Conservation (phyloP, 1,140 invertebrate species). For the Camponotus pennsylvanicus region DNA sequence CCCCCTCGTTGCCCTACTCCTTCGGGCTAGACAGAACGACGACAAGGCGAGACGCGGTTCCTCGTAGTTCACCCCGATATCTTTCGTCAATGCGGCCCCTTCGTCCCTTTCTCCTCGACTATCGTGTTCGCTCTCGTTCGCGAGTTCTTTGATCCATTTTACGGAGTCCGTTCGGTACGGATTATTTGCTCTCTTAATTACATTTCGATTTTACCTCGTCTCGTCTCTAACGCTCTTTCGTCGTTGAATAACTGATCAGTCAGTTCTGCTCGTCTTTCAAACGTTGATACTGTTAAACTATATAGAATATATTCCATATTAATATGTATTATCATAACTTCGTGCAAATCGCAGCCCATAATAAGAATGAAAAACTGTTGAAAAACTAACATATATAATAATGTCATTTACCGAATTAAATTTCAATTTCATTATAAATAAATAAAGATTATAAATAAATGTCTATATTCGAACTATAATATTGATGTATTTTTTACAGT, state of each 20-base stretch:
- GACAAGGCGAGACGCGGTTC: slow-evolving; percentile 66
- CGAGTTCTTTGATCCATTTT: slow-evolving; percentile 84
- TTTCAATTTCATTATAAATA: background rate
- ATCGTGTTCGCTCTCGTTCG: slow-evolving; percentile 58
- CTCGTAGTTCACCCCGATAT: slow-evolving; percentile 69
- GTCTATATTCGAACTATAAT: background rate
- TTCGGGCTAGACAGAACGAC: slow-evolving; percentile 72
- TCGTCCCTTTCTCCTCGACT: slow-evolving; percentile 10
- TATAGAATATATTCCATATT: background rate
- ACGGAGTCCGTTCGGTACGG: slow-evolving; percentile 80
- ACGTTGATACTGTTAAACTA: background rate
- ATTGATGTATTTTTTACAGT: background rate
- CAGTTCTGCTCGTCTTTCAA: slow-evolving; percentile 17
- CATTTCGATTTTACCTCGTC: slow-evolving; percentile 80
- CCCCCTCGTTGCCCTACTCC: slow-evolving; percentile 69
- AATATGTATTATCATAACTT: background rate
- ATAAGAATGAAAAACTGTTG: background rate
- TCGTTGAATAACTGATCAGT: slow-evolving; percentile 52
- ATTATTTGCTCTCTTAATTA: slow-evolving; percentile 86
- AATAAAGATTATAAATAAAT: background rate
- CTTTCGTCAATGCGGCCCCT: slow-evolving; percentile 55
- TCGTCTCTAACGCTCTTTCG: background rate
- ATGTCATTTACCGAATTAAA: background rate
- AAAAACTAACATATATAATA: background rate
- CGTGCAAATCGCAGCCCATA: background rate